Evolutionary conservation across 2,113 vertebrate genomes (phyloP).

Genomic region (Hymenochirus boettgeri): DNA sequence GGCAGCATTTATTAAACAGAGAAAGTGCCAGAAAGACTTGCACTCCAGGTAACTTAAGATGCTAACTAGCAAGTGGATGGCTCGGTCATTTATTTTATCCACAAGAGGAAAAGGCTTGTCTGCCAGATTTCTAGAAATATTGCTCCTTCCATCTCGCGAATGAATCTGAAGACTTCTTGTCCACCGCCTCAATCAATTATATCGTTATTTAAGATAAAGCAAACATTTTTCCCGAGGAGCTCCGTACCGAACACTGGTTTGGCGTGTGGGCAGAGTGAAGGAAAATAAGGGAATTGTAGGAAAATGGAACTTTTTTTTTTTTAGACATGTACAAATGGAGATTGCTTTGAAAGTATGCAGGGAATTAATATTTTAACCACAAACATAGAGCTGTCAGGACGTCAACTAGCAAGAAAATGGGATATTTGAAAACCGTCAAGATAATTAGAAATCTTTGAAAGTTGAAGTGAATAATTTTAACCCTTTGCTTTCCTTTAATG

Average conservation of each 20-base stretch:
- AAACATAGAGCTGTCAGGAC: constrained; percentile 20
- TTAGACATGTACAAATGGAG: constrained; percentile 47
- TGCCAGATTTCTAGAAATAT: constrained; percentile 45
- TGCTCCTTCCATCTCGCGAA: constrained; percentile 54
- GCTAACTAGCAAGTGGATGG: constrained; percentile 57
- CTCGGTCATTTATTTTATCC: constrained; percentile 43
- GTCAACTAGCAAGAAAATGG: constrained; percentile 32
- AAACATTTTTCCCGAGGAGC: constrained; percentile 57
- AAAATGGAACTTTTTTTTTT: constrained; percentile 48
- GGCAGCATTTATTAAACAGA: constrained; percentile 65
- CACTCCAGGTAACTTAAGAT: constrained; percentile 61
- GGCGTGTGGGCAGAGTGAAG: constrained; percentile 50
- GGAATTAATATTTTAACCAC: constrained; percentile 39
- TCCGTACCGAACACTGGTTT: constrained; percentile 45
- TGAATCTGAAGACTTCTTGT: constrained; percentile 55
- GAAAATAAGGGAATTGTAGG: constrained; percentile 49
- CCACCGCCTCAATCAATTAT: constrained; percentile 51
- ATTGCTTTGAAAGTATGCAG: constrained; percentile 42
- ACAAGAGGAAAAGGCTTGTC: constrained; percentile 27
- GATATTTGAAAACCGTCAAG: constrained; percentile 12
- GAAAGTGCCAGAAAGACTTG: constrained; percentile 62
- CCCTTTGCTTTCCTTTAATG: no score
- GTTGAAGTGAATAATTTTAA: background rate
- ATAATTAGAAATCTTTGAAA: constrained; percentile 36
- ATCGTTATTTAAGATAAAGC: constrained; percentile 55